Base-by-base conservation (phyloP, 2,888 invertebrate species). In the Erebia epiphron region DNA sequence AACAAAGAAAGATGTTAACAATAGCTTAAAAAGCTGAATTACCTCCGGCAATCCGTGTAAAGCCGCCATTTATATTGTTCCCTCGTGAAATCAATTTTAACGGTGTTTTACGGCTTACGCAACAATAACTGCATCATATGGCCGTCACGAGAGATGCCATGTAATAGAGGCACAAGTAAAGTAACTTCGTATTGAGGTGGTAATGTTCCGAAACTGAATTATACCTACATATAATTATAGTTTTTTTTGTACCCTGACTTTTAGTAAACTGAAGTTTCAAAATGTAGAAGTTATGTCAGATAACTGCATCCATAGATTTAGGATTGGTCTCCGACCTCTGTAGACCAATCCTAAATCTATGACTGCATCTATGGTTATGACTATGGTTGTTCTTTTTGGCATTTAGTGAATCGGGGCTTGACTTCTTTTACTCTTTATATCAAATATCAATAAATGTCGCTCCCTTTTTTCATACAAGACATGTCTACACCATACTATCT, bases 41-140 rank as follows among this genome's bases (percentile, higher is more conserved):
- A 52, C 26, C 52, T 52, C 54, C 64, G 52, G 18, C 11, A 63
- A 54, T 46, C 18, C 35, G 26, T 60, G 14, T 58, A 54, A 50
- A 65, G 43, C 52, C 41, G 64, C 64, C 66, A 56, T 46, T 66
- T n/a, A 67, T 56, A 67, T 56, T 61, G 67, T 67, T 60, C 67
- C 46, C 50, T 50, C 60, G 67, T 67, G 60, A 67, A 67, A 67
- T 67, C 67, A 54, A 65, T 70, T 46, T 63, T 50, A 67, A 67
- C 58, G 67, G 68, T 61, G 41, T 50, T 60, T 67, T 35, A n/a
- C 11, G 35, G 64, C 57, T 67, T 71, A 65, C 35, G 64, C 58
- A 64, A 62, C 62, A 70, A 57, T 43, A 54, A 67, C 49, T 62
- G 61, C 70, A 70, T 67, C 70, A 67, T 54, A 14, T 70, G 58